Evolutionary conservation across 2,888 invertebrate genomes (phyloP).

Genomic region (Tineola bisselliella): DNA sequence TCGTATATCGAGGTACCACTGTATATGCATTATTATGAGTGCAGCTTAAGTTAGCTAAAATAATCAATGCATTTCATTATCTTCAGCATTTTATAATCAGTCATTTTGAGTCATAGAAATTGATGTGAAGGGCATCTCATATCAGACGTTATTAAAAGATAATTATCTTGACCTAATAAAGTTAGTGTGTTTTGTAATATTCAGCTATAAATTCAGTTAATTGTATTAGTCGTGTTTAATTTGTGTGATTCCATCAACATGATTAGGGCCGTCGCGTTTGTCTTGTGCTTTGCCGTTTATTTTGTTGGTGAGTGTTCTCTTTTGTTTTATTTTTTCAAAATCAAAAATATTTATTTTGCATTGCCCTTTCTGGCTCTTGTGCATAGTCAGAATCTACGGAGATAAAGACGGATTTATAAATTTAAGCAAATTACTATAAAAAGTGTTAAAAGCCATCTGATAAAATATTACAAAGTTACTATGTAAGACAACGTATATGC

Average conservation of each 20-base stretch:
- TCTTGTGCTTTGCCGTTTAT: conserved; percentile 23
- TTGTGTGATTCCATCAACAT: conserved; percentile 24
- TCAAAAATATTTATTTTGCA: no score
- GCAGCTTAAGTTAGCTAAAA: no score
- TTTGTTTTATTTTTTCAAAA: not conserved
- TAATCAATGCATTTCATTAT: no score
- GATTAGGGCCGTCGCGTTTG: conserved; percentile 25
- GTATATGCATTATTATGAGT: no score
- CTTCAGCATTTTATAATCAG: conserved; percentile 16
- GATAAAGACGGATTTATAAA: no score
- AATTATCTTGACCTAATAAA: conserved; percentile 45
- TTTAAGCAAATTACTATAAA: no score
- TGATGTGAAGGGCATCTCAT: conserved; percentile 46
- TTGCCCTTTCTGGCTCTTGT: no score
- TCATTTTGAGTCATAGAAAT: conserved; percentile 36
- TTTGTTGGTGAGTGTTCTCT: conserved; percentile 25
- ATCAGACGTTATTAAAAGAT: conserved; percentile 36
- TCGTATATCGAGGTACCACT: no score
- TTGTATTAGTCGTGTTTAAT: conserved; percentile 5
- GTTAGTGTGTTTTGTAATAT: conserved; percentile 30
- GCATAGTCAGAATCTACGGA: no score
- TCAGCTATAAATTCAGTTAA: conserved; percentile 35
- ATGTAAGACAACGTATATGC: no score
- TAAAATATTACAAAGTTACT: no score
- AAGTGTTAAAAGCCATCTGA: no score